Evolutionary conservation across 2,888 invertebrate species (phyloP), one percentile per base, ranked within the genome.

Genomic region (Platycnemis pennipes): DNA sequence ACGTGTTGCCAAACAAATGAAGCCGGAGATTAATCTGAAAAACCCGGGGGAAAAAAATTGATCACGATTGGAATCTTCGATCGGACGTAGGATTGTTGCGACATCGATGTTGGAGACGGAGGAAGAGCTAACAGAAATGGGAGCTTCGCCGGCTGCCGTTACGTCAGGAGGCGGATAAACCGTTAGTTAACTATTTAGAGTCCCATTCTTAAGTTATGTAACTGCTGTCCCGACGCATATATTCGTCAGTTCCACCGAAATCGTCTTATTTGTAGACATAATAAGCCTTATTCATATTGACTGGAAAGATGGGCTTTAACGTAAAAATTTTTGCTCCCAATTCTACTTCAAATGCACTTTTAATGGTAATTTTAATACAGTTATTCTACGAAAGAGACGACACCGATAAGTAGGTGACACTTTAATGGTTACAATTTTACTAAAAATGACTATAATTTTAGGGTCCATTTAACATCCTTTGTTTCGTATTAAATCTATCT

Each of bases 1-100:
- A 44, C 91, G 44, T 63, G 91, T 91, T 91, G 91, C 91, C 91
- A 91, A 91, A 91, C 91, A 91, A 91, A 91, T 44, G 91, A 91
- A 44, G 63, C 69, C 7, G 69, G 69, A n/a, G 63, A 26, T 77
- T 77, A 37, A 77, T 77, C 77, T 77, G 37, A 77, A 63, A 63
- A 7, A 53, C n/a, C n/a, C 63, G 63, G n/a, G 37, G 77, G 31
- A 77, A 77, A 77, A 77, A 77, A 77, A 77, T 37, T 77, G 77
- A 77, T 77, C 77, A 77, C 77, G 77, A 77, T n/a, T 77, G 77
- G 11, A 77, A 77, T 77, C 77, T 31, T 37, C 31, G 37, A 77
- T 77, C 77, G 77, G 77, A 37, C 77, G 77, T 37, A 5, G 63
- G n/a, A n/a, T 63, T n/a, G n/a, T 63, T 63, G 63, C 63, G n/a